phyloP scores from a whole-genome alignment of 2,797 vertebrate species.

The Parauchenoglanis ngamensis region DNA sequence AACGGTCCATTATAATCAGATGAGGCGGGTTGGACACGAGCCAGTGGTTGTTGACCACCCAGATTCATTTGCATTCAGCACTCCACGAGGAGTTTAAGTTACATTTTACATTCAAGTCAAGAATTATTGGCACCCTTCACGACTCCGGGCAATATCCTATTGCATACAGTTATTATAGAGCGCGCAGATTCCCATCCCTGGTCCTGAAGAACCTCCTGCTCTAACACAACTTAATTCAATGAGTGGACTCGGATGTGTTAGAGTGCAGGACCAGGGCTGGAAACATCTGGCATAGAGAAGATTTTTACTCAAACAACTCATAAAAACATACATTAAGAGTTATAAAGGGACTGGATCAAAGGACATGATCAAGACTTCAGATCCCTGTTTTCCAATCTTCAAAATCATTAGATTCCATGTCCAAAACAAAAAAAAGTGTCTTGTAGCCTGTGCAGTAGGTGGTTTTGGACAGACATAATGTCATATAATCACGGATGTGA shows the following conservation, averaged over 20 bases:
- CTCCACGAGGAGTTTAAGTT: background rate
- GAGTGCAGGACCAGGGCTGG: background rate
- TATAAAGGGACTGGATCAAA: background rate
- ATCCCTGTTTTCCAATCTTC: background rate
- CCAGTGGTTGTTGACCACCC: slow-evolving; percentile 18
- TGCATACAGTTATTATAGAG: background rate
- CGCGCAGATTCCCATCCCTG: background rate
- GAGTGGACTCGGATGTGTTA: background rate
- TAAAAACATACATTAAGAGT: background rate
- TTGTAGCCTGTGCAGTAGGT: background rate
- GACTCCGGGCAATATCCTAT: background rate
- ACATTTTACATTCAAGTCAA: background rate
- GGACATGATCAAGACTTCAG: background rate
- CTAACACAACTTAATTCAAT: too few species aligned
- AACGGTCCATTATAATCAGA: slow-evolving; percentile 3
- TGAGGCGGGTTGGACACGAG: slow-evolving; percentile 4
- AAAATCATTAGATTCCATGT: background rate
- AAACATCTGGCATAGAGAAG: background rate
- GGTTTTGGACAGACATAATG: background rate
- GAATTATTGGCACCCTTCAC: background rate
- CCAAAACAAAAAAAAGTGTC: background rate
- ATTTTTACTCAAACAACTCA: background rate
- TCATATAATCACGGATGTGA: background rate
- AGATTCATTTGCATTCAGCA: slow-evolving; percentile 19
- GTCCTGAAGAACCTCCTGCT: background rate